Conservation (phyloP, 2,113 vertebrate genomes). For the Elaphurus davidianus region DNA sequence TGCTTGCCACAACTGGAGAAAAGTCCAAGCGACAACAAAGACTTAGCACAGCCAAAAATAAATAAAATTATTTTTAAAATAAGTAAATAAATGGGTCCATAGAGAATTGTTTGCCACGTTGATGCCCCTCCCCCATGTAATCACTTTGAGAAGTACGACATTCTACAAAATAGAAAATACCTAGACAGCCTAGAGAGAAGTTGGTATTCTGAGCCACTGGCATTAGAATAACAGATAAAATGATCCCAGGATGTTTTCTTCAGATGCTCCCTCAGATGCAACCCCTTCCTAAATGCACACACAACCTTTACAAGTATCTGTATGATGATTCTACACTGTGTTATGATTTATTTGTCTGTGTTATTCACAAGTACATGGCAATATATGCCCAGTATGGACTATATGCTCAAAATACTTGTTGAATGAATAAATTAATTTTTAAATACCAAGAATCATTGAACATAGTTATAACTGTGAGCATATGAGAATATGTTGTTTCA, state of each 20-base stretch:
- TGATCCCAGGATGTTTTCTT: background rate
- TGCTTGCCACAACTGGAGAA: background rate
- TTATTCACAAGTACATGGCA: background rate
- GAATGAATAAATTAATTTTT: background rate
- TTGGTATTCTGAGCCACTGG: background rate
- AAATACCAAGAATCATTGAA: background rate
- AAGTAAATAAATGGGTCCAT: background rate
- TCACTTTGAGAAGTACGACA: background rate
- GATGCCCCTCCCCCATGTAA: background rate
- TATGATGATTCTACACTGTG: background rate
- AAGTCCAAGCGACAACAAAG: background rate
- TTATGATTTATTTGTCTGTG: background rate
- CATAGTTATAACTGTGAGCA: background rate
- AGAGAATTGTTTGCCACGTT: background rate
- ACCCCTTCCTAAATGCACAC: rapidly evolving
- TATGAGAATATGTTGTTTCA: background rate
- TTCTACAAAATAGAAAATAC: background rate
- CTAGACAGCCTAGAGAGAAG: background rate
- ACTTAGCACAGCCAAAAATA: background rate
- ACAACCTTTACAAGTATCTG: background rate
- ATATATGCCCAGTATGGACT: background rate
- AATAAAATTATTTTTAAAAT: background rate
- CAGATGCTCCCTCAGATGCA: background rate
- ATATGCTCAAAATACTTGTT: background rate
- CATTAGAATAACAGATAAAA: background rate